Conservation (phyloP, 2,797 vertebrate species). For the Esox lucius region DNA sequence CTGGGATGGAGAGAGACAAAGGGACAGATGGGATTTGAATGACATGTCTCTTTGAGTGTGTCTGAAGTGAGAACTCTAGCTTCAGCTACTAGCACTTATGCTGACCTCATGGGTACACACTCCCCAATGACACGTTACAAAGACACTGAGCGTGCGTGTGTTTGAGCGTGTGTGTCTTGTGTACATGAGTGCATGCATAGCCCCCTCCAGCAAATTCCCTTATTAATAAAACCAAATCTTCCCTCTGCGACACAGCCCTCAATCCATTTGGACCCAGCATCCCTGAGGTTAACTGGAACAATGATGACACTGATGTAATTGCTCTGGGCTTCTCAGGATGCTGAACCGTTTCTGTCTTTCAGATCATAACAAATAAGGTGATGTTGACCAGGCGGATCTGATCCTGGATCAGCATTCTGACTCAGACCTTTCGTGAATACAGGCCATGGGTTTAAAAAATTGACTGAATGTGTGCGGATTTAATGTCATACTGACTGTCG, state of each 20-base stretch:
- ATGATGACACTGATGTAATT: slow-evolving; percentile 71
- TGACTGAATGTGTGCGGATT: neutral
- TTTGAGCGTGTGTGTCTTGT: neutral
- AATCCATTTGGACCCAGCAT: slow-evolving; percentile 54
- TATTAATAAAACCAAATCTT: slow-evolving; percentile 69
- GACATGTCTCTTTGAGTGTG: slow-evolving; percentile 63
- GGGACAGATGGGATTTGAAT: slow-evolving; percentile 60
- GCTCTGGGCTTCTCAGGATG: slow-evolving; percentile 63
- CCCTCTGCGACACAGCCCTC: slow-evolving; percentile 57
- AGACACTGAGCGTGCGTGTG: slow-evolving; percentile 48
- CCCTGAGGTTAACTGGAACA: slow-evolving; percentile 65
- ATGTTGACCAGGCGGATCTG: neutral
- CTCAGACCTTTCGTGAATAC: neutral
- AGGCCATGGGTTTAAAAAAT: neutral
- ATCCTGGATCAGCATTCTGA: neutral
- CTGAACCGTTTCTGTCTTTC: slow-evolving; percentile 49
- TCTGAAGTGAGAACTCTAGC: slow-evolving; percentile 63
- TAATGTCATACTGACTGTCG: neutral
- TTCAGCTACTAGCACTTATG: slow-evolving; percentile 30
- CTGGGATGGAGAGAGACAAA: slow-evolving; percentile 49
- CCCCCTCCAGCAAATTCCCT: slow-evolving; percentile 62
- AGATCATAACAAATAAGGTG: too few relatives aligned
- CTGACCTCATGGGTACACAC: slow-evolving; percentile 67
- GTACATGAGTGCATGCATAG: neutral
- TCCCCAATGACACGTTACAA: slow-evolving; percentile 73